Evolutionary conservation across 2,888 invertebrate genomes (phyloP).

Genomic region (Lapara coniferarum): DNA sequence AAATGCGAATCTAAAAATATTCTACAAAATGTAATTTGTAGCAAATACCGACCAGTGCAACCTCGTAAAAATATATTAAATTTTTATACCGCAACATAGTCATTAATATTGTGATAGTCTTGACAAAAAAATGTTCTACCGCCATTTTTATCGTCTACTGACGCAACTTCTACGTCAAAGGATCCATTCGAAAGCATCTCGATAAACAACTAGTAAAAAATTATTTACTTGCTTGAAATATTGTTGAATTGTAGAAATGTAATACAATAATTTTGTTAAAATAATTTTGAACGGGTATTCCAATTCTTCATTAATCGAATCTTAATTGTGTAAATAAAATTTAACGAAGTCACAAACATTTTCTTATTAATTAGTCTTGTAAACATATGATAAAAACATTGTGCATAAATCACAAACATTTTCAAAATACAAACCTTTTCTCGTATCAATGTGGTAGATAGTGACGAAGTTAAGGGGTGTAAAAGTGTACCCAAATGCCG

Average conservation of each 20-base stretch:
- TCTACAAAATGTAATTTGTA: background rate
- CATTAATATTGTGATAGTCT: conserved; percentile 22
- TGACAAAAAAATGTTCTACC: conserved; percentile 21
- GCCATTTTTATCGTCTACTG: conserved; percentile 20
- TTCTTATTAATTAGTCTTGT: background rate
- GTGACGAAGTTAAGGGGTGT: conserved; percentile 85
- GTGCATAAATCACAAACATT: background rate
- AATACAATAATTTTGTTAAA: background rate
- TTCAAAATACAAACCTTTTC: conserved; percentile 83
- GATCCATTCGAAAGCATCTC: conserved; percentile 38
- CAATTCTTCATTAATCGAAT: no score
- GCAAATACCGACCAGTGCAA: background rate
- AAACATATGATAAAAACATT: background rate
- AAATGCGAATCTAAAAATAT: background rate
- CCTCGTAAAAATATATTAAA: background rate
- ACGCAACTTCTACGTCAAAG: conserved; percentile 33
- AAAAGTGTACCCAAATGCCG: conserved; percentile 81
- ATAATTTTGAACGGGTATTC: no score
- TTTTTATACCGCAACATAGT: conserved; percentile 6
- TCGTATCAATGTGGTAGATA: conserved; percentile 85
- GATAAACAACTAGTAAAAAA: conserved; percentile 33
- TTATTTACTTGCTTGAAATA: background rate
- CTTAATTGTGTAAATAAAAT: no score
- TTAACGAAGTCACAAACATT: background rate
- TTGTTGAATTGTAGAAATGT: background rate